Evolutionary conservation across 64 coral and sea anemone species (phyloP), one percentile per base, ranked within the genome.

Genomic region (Dendrophyllia cribrosa): DNA sequence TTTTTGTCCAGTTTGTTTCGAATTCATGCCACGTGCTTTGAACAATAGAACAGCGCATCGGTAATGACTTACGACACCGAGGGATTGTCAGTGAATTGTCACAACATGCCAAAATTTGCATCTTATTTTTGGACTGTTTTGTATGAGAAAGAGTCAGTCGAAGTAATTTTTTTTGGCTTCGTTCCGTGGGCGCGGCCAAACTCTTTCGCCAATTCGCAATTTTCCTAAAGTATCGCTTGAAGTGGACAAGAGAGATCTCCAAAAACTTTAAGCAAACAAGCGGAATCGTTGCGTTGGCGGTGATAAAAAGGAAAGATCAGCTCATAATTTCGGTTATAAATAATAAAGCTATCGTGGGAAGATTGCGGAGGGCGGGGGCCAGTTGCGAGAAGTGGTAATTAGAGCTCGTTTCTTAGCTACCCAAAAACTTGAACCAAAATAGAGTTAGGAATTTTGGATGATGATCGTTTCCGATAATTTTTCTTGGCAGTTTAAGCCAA

Each of bases 91-190:
- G 65, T 72, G 91, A 90, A 90, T 89, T 96, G 92, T 97, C 95
- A 97, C 90, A 97, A 97, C 91, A 97, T 81, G 50, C 47, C 65
- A 80, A 94, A 67, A 94, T 90, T 91, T 80, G 95, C 91, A 97
- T 86, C 89, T 86, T 53, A 61, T 59, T 62, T 49, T 46, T 50
- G 26, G 60, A 68, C 62, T 84, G 60, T 67, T 84, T 84, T 66
- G 60, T 67, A 67, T 66, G 64, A 67, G 44, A 84, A 68, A 66
- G 62, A 23, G 26, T 45, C 19, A 8, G 10, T 50, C 19, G 61
- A 67, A 84, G 22, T 22, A 7, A 17, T 51, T 66, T 68, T 83
- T 83, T 65, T 66, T 66, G 15, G 60, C 62, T 17, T 51, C 50
- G 80, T 68, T 67, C n/a, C 80, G 19, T 12, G 13, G 44, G 9